phyloP scores from a whole-genome alignment of 2,888 invertebrate genomes.

The Lissocephala sabroskyi region DNA sequence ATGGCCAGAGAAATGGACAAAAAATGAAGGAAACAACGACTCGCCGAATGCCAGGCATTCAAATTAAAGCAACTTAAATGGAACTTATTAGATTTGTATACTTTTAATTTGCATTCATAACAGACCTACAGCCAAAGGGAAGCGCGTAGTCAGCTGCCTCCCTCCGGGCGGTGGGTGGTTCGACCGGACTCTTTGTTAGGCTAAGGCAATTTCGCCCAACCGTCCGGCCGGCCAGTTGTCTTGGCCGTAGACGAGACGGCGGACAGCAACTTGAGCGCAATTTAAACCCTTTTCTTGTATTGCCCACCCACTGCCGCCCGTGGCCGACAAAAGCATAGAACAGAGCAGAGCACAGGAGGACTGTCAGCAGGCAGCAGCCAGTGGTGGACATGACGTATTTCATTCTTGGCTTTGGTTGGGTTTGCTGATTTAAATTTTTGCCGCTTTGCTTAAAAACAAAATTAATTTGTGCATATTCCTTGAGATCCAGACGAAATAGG shows the following conservation, averaged over 20 bases:
- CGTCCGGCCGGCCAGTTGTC: slow-evolving; percentile 26
- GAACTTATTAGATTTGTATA: slow-evolving; percentile 71
- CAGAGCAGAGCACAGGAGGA: neutral
- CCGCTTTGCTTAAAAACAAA: slow-evolving; percentile 52
- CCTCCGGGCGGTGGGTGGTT: too few relatives aligned
- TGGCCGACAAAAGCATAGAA: neutral
- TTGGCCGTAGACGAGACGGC: slow-evolving; percentile 11
- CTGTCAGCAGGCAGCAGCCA: neutral
- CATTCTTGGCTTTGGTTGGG: slow-evolving; percentile 17
- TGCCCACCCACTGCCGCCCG: slow-evolving; percentile 19
- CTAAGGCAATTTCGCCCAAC: slow-evolving; percentile 23
- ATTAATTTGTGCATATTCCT: slow-evolving; percentile 68
- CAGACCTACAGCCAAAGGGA: slow-evolving; percentile 39
- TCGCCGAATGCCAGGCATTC: slow-evolving; percentile 12
- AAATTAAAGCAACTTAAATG: slow-evolving; percentile 66
- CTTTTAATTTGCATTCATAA: slow-evolving; percentile 72
- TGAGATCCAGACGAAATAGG: slow-evolving; percentile 58
- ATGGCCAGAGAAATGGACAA: slow-evolving; percentile 10
- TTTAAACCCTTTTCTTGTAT: slow-evolving; percentile 59
- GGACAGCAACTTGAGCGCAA: slow-evolving; percentile 28
- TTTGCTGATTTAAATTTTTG: slow-evolving; percentile 59
- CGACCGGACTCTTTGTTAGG: slow-evolving; percentile 13
- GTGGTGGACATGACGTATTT: slow-evolving; percentile 60
- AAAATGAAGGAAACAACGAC: slow-evolving; percentile 2
- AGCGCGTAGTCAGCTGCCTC: too few relatives aligned